A percentile compares a stretch with the other conserved stretches of the same genome.
phyloP scores from a whole-genome alignment of 2,888 invertebrate species.

The Junonia oenone region DNA sequence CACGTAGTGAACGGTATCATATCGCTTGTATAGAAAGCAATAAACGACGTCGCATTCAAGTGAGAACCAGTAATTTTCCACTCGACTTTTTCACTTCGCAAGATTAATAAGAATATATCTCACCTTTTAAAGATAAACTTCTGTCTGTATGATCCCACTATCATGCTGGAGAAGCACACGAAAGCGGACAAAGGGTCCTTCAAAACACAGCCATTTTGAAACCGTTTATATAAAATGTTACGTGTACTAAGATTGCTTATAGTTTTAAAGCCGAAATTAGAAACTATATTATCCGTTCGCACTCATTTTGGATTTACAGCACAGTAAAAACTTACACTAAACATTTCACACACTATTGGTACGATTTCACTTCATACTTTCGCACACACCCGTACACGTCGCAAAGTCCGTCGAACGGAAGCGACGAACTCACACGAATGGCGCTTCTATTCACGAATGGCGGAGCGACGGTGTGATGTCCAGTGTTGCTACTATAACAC shows the following conservation, averaged over 20 bases:
- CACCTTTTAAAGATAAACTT: slow-evolving; percentile 83
- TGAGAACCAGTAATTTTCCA: slow-evolving; percentile 72
- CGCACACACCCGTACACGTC: slow-evolving; percentile 76
- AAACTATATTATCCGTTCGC: slow-evolving; percentile 66
- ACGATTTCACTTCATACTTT: slow-evolving; percentile 79
- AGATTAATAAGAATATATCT: slow-evolving; percentile 52
- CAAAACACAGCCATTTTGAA: slow-evolving; percentile 87
- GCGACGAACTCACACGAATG: slow-evolving; percentile 63
- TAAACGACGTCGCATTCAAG: slow-evolving; percentile 57
- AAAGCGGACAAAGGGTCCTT: slow-evolving; percentile 83
- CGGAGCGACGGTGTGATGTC: slow-evolving; percentile 28
- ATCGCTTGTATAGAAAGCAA: slow-evolving; percentile 71
- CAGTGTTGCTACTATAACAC: slow-evolving; percentile 41
- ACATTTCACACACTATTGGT: slow-evolving; percentile 76
- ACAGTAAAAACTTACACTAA: slow-evolving; percentile 75
- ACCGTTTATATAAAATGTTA: slow-evolving; percentile 74
- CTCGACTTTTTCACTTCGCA: slow-evolving; percentile 40
- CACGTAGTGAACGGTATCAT: slow-evolving; percentile 68
- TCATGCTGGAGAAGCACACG: slow-evolving; percentile 83
- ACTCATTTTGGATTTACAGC: slow-evolving; percentile 72
- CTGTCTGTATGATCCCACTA: slow-evolving; percentile 82
- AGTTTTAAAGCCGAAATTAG: slow-evolving; percentile 48
- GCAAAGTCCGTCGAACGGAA: slow-evolving; percentile 65
- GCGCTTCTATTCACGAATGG: slow-evolving; percentile 43
- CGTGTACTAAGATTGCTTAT: slow-evolving; percentile 60